Conservation (phyloP, 2,888 invertebrate species). For the Melangyna quadrimaculata region DNA sequence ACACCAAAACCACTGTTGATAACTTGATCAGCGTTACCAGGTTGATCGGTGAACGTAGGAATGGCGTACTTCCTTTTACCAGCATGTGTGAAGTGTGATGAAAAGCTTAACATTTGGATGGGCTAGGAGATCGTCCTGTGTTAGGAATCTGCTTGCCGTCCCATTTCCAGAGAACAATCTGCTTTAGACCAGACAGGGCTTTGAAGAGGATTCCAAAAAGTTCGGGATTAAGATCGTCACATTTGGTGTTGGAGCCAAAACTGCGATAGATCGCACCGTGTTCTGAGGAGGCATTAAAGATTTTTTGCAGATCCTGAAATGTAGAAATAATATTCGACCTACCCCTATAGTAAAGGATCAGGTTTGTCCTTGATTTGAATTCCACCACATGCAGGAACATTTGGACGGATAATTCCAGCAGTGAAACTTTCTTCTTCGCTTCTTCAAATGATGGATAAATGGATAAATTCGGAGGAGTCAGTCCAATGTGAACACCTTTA, state of each 20-base stretch:
- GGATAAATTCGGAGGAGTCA: too few relatives aligned
- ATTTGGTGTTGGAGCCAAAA: constrained; percentile 80
- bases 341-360: constrained; percentile 76
- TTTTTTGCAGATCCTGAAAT: constrained; percentile 78
- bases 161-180: constrained; percentile 87
- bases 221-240: constrained; percentile 81
- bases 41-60: constrained; percentile 84
- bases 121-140: constrained; percentile 88
- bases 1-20: constrained; percentile 76
- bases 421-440: constrained; percentile 76
- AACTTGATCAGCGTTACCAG: constrained; percentile 75
- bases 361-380: constrained; percentile 78
- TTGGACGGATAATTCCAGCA: constrained; percentile 77
- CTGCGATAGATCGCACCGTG: constrained; percentile 82
- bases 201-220: constrained; percentile 82
- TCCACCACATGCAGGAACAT: constrained; percentile 79
- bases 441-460: constrained; percentile 75
- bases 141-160: constrained; percentile 82
- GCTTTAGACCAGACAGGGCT: constrained; percentile 83
- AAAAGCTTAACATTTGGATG: constrained; percentile 85
- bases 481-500: too few relatives aligned
- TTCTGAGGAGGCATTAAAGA: constrained; percentile 76
- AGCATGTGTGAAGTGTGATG: constrained; percentile 76
- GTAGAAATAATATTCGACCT: constrained; percentile 52
- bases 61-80: constrained; percentile 89